These are phyloP conservation scores for Danio aesculapii DNA, from an alignment of 2,797 vertebrate species.

Conservation along the genomic window DNA sequence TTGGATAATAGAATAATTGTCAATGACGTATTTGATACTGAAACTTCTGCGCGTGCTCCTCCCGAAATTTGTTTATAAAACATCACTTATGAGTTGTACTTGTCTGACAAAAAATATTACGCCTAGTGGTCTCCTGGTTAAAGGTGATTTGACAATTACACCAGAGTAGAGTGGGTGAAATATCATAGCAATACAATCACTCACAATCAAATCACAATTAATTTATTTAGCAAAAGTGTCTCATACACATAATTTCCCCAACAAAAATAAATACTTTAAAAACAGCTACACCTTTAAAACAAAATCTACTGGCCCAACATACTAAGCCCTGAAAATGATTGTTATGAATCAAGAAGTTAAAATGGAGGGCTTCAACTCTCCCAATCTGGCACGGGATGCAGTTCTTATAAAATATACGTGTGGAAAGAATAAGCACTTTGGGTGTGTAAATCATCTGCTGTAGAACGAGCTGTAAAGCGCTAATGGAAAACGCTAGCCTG, in stretches of 20 bases:
- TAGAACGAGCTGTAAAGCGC: neutral
- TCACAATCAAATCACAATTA: neutral
- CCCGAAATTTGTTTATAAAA: too few species aligned
- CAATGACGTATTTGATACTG: too few species aligned
- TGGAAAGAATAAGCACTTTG: conserved; percentile 2
- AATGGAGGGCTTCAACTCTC: neutral
- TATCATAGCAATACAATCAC: neutral
- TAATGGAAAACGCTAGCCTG: conserved; percentile 10
- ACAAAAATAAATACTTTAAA: neutral
- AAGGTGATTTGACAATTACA: neutral
- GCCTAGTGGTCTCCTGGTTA: neutral
- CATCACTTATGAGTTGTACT: too few species aligned
- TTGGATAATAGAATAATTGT: too few species aligned
- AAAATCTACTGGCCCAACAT: neutral
- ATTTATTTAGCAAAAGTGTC: neutral
- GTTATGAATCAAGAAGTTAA: neutral
- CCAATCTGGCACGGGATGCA: neutral
- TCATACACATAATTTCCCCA: neutral
- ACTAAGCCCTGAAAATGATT: neutral
- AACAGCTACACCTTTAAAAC: neutral
- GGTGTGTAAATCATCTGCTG: neutral
- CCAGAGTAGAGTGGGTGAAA: neutral
- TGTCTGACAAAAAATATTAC: too few species aligned
- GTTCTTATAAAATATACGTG: conserved; percentile 26
- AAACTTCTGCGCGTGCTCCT: too few species aligned